Percentiles rank a stretch among this genome's conserved stretches.
Conservation (phyloP, 1,140 invertebrate species). For the Zaprionus kolodkinae region DNA sequence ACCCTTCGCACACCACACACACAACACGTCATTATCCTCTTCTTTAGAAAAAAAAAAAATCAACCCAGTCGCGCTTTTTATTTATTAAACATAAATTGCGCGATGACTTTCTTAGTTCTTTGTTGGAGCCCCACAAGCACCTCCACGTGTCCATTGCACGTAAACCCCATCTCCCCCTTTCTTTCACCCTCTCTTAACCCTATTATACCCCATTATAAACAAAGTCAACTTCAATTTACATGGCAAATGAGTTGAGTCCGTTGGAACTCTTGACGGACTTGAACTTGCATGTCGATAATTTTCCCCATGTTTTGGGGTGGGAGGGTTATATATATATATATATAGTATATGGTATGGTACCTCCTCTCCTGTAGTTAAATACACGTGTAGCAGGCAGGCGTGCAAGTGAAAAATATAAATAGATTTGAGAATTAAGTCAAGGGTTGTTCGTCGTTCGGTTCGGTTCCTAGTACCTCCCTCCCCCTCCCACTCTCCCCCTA, state of each 20-base stretch:
- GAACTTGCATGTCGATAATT: slow-evolving; percentile 79
- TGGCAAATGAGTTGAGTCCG: slow-evolving; percentile 65
- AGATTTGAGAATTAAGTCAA: slow-evolving; percentile 31
- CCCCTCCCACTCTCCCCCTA: not conserved
- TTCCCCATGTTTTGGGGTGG: slow-evolving; percentile 31
- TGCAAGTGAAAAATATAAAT: slow-evolving; percentile 38
- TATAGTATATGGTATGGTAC: not conserved
- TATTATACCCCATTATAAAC: slow-evolving; percentile 4
- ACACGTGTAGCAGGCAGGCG: slow-evolving; percentile 16
- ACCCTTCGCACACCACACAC: not conserved
- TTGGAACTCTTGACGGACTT: slow-evolving; percentile 50
- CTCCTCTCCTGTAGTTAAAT: not conserved
- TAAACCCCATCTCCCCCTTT: not conserved
- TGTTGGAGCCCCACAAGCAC: not conserved
- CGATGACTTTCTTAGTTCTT: slow-evolving; percentile 20
- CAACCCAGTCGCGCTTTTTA: slow-evolving; percentile 16
- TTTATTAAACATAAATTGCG: slow-evolving; percentile 44
- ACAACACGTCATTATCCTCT: not conserved
- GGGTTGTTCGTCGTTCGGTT: slow-evolving; percentile 30
- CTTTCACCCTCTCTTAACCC: not conserved
- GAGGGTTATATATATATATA: no score
- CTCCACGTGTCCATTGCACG: slow-evolving; percentile 32
- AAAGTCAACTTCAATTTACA: slow-evolving; percentile 72
- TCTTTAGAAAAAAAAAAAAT: slow-evolving; percentile 3
- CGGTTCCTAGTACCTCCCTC: not conserved